Base-by-base conservation (phyloP, 2,797 vertebrate species). In the Limnodromus scolopaceus region DNA sequence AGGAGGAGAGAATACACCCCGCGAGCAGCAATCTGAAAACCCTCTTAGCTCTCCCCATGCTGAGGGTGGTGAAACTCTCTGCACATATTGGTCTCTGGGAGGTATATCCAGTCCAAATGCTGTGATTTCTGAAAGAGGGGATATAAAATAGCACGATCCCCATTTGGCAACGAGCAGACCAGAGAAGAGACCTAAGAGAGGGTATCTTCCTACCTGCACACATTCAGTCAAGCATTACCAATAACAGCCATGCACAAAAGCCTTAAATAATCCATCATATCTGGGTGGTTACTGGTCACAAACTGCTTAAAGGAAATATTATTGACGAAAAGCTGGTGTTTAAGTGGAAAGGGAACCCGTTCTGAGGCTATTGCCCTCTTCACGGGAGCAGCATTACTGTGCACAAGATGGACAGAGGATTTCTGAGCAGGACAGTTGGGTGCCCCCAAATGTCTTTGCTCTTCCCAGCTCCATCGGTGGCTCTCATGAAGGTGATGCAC, bases 391-490 rank as follows among this genome's bases (percentile, higher is more conserved):
- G 13, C 5, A 20, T 22, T 34, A 7, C 11, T 13, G 22, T 6
- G 16, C 19, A 27, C 4, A 45, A 17, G 28, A 34, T 20, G 11
- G 38, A 2, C 30, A 36, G 38, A 66, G 20, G 34, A 54, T 70
- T 90, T 69, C 36, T 12, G 7, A 74, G 64, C 41, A 79, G 57
- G 32, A 49, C 24, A 46, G 19, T 32, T 48, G 53, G 25, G 10
- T 41, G 19, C n/a, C 54, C 49, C 51, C 11, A 25, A 74, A 28
- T 1, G 0, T 15, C 32, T 83, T 83, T 68, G 36, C 22, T 84
- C 60, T 53, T 63, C 27, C 27, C 39, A n/a, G 3, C 12, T 77
- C 36, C n/a, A 6, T 19, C 45, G 1, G 0, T 5, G 3, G 5
- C n/a, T 53, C 54, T 39, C 3, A 0, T 12, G 12, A 69, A 63